A percentile compares a stretch with the other conserved stretches of the same genome.
phyloP scores from a whole-genome alignment of 2,797 vertebrate genomes.

The Lutjanus campechanus region DNA sequence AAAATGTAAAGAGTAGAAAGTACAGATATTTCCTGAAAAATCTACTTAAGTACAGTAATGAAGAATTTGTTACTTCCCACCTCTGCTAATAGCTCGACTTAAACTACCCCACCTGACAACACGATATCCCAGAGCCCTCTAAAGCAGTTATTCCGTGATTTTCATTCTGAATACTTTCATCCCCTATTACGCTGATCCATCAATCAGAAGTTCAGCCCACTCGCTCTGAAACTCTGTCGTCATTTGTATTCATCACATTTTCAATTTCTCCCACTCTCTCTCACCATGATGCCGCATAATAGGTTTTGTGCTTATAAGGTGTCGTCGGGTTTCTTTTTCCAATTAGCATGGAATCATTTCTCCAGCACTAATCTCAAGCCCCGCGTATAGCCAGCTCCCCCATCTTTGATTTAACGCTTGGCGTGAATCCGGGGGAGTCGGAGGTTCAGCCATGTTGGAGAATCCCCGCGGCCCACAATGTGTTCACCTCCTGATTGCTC shows the following conservation, averaged over 20 bases:
- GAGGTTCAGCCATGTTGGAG: constrained; percentile 71
- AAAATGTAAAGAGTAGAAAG: too few species aligned
- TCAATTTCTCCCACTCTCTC: constrained; percentile 65
- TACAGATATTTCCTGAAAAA: too few species aligned
- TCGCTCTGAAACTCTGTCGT: constrained; percentile 55
- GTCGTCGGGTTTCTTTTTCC: constrained; percentile 77
- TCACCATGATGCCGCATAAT: constrained; percentile 69
- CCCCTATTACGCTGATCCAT: constrained; percentile 53
- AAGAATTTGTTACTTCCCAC: too few species aligned
- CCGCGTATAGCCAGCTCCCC: constrained; percentile 62
- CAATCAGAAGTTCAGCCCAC: constrained; percentile 71
- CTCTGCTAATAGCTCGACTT: constrained; percentile 44
- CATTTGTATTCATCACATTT: constrained; percentile 79
- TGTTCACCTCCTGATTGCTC: constrained; percentile 78
- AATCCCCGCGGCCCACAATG: constrained; percentile 68
- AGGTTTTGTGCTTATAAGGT: constrained; percentile 73
- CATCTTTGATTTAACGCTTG: constrained; percentile 83
- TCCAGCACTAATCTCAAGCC: constrained; percentile 75
- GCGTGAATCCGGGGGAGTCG: constrained; percentile 61
- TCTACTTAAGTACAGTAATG: too few species aligned
- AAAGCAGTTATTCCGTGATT: constrained; percentile 38
- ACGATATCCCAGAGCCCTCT: constrained; percentile 20
- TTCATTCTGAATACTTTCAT: constrained; percentile 59
- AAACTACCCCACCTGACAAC: constrained; percentile 23
- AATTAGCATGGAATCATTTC: constrained; percentile 82